A percentile compares a stretch with the other conserved stretches of the same genome.
Conservation (phyloP, 2,797 vertebrate genomes). For the Octomys mimax region DNA sequence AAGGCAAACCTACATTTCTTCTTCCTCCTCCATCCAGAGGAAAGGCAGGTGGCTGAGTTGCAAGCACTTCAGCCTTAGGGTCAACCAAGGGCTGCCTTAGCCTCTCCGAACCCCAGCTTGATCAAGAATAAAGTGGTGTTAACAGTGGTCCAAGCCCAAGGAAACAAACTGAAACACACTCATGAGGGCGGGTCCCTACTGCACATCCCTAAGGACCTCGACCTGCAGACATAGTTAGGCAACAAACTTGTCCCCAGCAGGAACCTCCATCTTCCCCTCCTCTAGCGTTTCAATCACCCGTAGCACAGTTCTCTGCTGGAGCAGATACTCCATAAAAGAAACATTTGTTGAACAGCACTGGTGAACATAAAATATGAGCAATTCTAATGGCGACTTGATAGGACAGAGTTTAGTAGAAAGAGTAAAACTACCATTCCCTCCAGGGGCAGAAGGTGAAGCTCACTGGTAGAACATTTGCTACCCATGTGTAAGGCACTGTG, state of each 20-base stretch:
- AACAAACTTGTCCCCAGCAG: background rate
- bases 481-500: background rate
- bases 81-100: background rate
- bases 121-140: background rate
- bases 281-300: background rate
- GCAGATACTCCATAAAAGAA: background rate
- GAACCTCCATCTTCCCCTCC: background rate
- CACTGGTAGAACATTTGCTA: background rate
- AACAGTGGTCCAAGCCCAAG: background rate
- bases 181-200: background rate
- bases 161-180: background rate
- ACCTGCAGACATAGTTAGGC: background rate
- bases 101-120: background rate
- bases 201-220: too few relatives aligned
- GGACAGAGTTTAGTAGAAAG: background rate
- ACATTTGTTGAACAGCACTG: slow-evolving; percentile 5
- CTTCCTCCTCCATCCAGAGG: background rate
- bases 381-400: background rate
- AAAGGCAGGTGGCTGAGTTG: background rate
- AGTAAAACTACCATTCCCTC: background rate
- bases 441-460: background rate
- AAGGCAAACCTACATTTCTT: background rate
- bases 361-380: background rate
- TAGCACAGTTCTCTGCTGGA: background rate
- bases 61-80: background rate